Base-by-base conservation (phyloP, 2,888 invertebrate species). In the Cremastobaeus sp. region DNA sequence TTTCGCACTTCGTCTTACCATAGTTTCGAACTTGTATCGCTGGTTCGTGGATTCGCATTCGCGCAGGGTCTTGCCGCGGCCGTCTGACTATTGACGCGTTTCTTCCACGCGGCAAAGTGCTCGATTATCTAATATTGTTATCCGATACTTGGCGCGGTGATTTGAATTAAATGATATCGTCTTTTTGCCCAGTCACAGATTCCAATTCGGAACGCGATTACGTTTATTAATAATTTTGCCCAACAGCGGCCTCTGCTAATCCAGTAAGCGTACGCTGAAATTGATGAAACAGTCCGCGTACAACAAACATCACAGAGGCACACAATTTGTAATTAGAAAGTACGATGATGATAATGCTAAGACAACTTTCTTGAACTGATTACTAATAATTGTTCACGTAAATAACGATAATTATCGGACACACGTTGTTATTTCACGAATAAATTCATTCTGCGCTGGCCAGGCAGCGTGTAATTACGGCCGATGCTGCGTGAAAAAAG, bases 301-400 rank as follows among this genome's bases (percentile, higher is more conserved):
- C 34, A 55, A 65, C 59, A 65, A 64, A 52, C 64, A 52, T 57
- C n/a, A 34, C 2, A 37, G 45, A 45, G 21, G 43, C 41, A 34
- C 35, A 52, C 48, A 65, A 52, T 72, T 72, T 60, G 72, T 73
- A 66, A 66, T 73, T 73, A 73, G 72, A 73, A 73, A 73, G 72
- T 73, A 48, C 41, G 55, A 14, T 66, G 72, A 66, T 66, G 60
- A 66, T 66, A 54, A 72, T 73, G 45, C 18, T 66, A 66, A 66
- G 48, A 66, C 52, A 55, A 66, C 60, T 73, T 66, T 73, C 72
- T 66, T 73, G 66, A 43, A 60, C 72, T 73, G 55, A 50, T 73
- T 66, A 48, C 66, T 65, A 25, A n/a, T n/a, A n/a, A 66, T 66
- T 62, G 55, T 66, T 48, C 55, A 37, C 6, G 54, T 41, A 37